Evolutionary conservation across 2,888 invertebrate species (phyloP).

Genomic region (Dione vanillae): DNA sequence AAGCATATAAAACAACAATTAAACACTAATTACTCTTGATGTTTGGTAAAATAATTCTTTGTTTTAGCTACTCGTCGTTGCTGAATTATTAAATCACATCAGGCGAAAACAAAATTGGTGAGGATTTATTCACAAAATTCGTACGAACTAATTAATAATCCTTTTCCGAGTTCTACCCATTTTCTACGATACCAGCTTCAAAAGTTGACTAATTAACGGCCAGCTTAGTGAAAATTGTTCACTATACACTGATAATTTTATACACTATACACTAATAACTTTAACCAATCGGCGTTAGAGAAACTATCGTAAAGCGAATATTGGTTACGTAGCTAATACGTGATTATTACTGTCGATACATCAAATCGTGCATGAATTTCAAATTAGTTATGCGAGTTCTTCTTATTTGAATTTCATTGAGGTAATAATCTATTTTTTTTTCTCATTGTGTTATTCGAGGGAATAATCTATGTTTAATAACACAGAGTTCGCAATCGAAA

Average conservation of each 20-base stretch:
- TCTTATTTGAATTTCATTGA: slow-evolving; percentile 13
- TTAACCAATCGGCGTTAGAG: slow-evolving; percentile 36
- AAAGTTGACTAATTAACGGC: slow-evolving; percentile 46
- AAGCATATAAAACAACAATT: no score
- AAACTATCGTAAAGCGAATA: slow-evolving; percentile 42
- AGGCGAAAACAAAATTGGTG: neutral
- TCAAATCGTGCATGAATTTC: slow-evolving; percentile 34
- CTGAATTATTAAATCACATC: no score
- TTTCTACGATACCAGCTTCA: slow-evolving; percentile 17
- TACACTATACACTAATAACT: slow-evolving; percentile 40
- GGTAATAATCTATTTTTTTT: no score
- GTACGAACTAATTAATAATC: slow-evolving; percentile 21
- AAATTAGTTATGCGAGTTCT: slow-evolving; percentile 28
- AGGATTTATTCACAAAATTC: slow-evolving; percentile 1
- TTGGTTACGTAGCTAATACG: slow-evolving; percentile 37
- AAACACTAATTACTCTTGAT: no score
- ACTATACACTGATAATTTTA: no score
- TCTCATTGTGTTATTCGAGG: no score
- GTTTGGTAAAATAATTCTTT: no score
- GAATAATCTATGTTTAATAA: slow-evolving; percentile 21
- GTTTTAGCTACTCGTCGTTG: no score
- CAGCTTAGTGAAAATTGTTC: slow-evolving; percentile 44
- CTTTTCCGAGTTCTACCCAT: slow-evolving; percentile 19
- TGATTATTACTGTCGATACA: slow-evolving; percentile 38
- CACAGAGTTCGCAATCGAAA: slow-evolving; percentile 10